These are phyloP conservation scores for Psilopsiagon aurifrons DNA, from an alignment of 2,113 vertebrate genomes.

Conservation along the genomic window DNA sequence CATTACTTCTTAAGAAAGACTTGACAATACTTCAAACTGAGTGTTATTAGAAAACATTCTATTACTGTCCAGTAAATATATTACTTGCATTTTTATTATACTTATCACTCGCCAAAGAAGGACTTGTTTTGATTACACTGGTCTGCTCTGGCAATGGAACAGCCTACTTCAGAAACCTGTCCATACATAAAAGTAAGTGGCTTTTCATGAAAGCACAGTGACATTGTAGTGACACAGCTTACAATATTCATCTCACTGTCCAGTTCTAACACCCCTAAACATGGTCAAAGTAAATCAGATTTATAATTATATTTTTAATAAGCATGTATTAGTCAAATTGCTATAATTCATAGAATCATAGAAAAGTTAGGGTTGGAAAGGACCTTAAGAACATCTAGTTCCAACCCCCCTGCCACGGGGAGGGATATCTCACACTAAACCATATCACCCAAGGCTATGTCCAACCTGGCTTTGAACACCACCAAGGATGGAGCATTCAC, in stretches of 20 bases:
- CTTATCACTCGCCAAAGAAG: slow-evolving; percentile 30
- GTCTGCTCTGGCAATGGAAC: background rate
- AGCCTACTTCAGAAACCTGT: slow-evolving; percentile 4
- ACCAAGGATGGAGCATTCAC: too few species aligned
- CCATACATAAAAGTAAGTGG: background rate
- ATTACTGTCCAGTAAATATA: slow-evolving; percentile 62
- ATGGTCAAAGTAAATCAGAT: background rate
- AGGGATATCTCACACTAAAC: too few species aligned
- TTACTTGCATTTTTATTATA: slow-evolving; percentile 55
- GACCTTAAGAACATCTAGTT: too few species aligned
- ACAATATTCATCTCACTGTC: background rate
- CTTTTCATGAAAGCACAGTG: background rate
- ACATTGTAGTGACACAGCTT: background rate
- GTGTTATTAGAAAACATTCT: slow-evolving; percentile 66
- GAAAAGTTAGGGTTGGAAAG: too few species aligned
- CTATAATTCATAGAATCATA: background rate
- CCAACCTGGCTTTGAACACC: too few species aligned
- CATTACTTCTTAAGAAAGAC: slow-evolving; percentile 58
- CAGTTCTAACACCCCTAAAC: background rate
- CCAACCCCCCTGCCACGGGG: too few species aligned
- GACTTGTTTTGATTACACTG: slow-evolving; percentile 35
- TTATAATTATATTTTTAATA: background rate
- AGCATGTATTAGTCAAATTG: background rate
- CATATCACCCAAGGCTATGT: too few species aligned
- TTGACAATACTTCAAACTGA: slow-evolving; percentile 65